Base-by-base conservation (phyloP, 2,888 invertebrate genomes). In the Drosophila diplacantha region DNA sequence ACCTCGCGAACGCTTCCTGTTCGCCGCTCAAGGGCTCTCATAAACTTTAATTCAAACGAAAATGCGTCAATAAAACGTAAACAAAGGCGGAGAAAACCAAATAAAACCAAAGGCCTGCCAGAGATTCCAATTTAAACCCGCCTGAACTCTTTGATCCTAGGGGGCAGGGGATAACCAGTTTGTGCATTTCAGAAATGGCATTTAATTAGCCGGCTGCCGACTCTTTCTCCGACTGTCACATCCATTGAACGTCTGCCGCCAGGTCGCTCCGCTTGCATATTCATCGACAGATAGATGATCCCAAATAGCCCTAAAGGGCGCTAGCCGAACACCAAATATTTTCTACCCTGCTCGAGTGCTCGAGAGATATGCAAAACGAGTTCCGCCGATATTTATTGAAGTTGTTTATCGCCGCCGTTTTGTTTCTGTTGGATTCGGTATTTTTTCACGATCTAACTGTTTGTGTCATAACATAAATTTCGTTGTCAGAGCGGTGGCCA, bases 321-420 rank as follows among this genome's bases (percentile, higher is more conserved):
- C 58, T 54, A 52, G 72, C 43, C 44, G n/a, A 34, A 53, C 43
- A 64, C 51, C 49, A 64, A 78, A 71, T 69, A 64, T 52, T 73
- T 76, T 49, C 38, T 41, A 51, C 37, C 26, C 50, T 52, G 22
- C 26, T 29, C 55, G 43, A 24, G 50, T 54, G 22, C 26, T 35
- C 55, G 39, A 5, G 50, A 46, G 78, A 76, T 76, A 76, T 81
- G 81, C 81, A 77, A 78, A 81, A 73, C 18, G 14, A 34, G 24
- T 14, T 26, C 29, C 26, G 22, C 29, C 26, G 29, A 29, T 41
- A 46, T 26, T 31, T 37, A 24, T 8, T 22, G 14, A 57, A 38
- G 38, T 41, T 24, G 20, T 11, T 39, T 31, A 31, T 46, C 29
- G 29, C 24, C 11, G 35, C 6, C 22, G 34, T 50, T 35, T 34